Base-by-base conservation (phyloP, 2,113 vertebrate genomes). In the Perca fluviatilis region DNA sequence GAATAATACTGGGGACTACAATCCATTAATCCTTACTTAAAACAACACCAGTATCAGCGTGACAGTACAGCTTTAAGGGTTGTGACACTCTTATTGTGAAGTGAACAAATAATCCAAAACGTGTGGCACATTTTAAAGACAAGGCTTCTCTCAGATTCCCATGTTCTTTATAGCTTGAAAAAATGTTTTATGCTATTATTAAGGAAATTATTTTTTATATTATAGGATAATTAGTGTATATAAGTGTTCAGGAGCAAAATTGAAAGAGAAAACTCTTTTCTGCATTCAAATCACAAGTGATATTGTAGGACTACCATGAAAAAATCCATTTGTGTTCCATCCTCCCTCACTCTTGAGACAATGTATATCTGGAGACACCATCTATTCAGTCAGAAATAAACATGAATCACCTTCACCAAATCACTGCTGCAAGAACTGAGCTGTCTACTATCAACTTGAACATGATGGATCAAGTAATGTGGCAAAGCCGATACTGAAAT, bases 391-490 rank as follows among this genome's bases (percentile, higher is more conserved):
- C 57, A 63, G 2, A n/a, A 27, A 50, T 56, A 54, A 62, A 77
- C n/a, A 33, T 70, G 33, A 11, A 71, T 54, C 43, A n/a, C 47
- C 68, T 62, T 54, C 36, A 66, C 60, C 25, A 43, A 49, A 30
- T 5, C 2, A 16, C 54, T 40, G 56, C 49, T 56, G 16, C 27
- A 70, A 51, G 47, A 65, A 61, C 0, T 6, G 33, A 74, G 25
- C 74, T 15, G 53, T 53, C 12, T 53, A 25, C 68, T 61, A 43
- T 68, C 76, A n/a, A 19, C 40, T 21, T 67, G 43, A 60, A 57
- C 53, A 47, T 33, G 51, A 74, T 7, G 5, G 12, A 46, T 76
- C 43, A 56, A 72, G 47, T 62, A 47, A 79, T 12, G 33, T 57
- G 43, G 15, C 54, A 58, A 30, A 62, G 25, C 54, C 8, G 46